Evolutionary conservation across 2,888 invertebrate genomes (phyloP), one percentile per base, ranked within the genome.

Genomic region (Rotaria macrura): DNA sequence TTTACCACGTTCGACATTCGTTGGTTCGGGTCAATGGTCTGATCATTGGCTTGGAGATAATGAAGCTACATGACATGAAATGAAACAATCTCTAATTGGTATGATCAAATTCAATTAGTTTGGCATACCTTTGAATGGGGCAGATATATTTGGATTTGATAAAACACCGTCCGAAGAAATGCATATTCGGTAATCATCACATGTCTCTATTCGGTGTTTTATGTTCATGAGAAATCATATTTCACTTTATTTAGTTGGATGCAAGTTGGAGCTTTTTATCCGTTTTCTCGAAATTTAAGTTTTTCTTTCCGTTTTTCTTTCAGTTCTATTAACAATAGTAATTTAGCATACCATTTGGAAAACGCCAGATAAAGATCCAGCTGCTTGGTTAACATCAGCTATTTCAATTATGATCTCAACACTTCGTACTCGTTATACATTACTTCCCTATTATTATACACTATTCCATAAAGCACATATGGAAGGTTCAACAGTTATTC

Each of bases 1-100:
- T 5, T 88, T 90, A 43, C 87, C 88, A 29, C 88, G 91, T 52
- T 91, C 91, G 7, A 91, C 90, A 12, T 91, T 89, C 87, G 88
- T 90, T 1, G 90, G 91, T 0, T 88, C 89, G 23, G 91, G 91
- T 9, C 88, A 88, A 55, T 91, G 89, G 88, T 88, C 89, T 14
- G 90, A 94, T 0, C 95, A 95, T 90, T 95, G 95, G 95, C 34
- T 83, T 23, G 84, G 84, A 29, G 95, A 95, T 91, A 93, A 94
- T 87, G 91, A 90, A 87, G 94, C 95, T 72, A 91, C 92, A 74
- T 95, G 95, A 95, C 20, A 72, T 52, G 74, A 84, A 40, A 83
- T 86, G 49, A 83, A 85, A 54, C 38, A 65, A 34, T 86, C 86
- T 55, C 54, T 86, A 49, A 85, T 86, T 83, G 89, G 89, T 12